Conservation (phyloP, 2,888 invertebrate species). For the Drosophila fungiperda region DNA sequence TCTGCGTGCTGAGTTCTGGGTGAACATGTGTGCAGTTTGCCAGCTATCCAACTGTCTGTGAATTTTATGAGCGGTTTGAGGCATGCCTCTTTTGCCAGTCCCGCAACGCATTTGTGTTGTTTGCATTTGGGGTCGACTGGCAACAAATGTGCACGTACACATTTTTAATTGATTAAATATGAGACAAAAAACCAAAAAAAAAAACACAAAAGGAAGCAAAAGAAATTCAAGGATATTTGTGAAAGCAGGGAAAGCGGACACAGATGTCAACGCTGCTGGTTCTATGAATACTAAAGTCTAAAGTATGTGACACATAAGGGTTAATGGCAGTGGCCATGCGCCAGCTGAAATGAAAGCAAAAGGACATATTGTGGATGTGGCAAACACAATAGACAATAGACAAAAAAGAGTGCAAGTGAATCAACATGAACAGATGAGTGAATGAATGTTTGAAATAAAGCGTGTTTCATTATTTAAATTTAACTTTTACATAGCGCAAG, state of each 20-base stretch:
- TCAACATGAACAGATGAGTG: too few species aligned
- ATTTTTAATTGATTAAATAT: constrained; percentile 76
- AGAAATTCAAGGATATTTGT: constrained; percentile 22
- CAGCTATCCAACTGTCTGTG: constrained; percentile 10
- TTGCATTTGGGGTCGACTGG: constrained; percentile 34
- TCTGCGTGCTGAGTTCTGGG: neutral
- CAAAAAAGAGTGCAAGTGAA: neutral
- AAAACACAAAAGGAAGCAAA: constrained; percentile 1
- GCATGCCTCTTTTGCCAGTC: constrained; percentile 9
- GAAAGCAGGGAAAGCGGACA: neutral
- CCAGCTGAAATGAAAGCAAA: constrained; percentile 22
- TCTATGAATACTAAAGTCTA: constrained; percentile 26
- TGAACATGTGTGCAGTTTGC: constrained; percentile 47
- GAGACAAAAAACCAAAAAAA: constrained; percentile 21
- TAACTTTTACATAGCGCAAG: neutral
- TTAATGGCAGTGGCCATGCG: constrained; percentile 5
- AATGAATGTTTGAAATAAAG: neutral
- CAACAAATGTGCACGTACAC: constrained; percentile 59
- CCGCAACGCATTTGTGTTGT: constrained; percentile 38
- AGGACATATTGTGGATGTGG: constrained; percentile 7
- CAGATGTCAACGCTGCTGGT: constrained; percentile 31
- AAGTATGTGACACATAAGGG: neutral
- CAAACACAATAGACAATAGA: neutral
- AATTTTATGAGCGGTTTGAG: constrained; percentile 31
- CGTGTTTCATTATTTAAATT: neutral